Percentiles rank a stretch among this genome's conserved stretches.
phyloP scores from a whole-genome alignment of 2,888 invertebrate species.

The Phaonia tiefii region DNA sequence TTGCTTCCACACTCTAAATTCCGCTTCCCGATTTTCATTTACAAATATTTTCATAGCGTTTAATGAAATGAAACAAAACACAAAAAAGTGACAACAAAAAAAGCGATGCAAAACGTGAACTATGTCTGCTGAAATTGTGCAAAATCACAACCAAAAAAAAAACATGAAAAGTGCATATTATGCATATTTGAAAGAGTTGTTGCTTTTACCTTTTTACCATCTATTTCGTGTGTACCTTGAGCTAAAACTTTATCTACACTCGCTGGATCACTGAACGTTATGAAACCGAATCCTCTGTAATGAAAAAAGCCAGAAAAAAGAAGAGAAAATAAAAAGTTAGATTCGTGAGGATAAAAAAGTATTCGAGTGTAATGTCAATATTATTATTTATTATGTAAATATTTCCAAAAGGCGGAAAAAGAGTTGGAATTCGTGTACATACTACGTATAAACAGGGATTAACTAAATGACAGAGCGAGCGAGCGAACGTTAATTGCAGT shows the following conservation, averaged over 20 bases:
- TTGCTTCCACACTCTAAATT: background rate
- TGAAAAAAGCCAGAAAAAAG: slow-evolving; percentile 49
- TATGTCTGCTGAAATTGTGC: slow-evolving; percentile 21
- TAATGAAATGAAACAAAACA: slow-evolving; percentile 13
- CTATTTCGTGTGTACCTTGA: slow-evolving; percentile 98
- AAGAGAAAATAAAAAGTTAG: slow-evolving; percentile 36
- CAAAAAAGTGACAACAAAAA: no score
- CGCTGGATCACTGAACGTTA: slow-evolving; percentile 98
- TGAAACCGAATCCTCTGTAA: slow-evolving; percentile 99
- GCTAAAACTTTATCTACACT: slow-evolving; percentile 99
- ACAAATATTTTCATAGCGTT: slow-evolving; percentile 44
- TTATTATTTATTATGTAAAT: slow-evolving; percentile 53
- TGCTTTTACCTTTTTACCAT: slow-evolving; percentile 97
- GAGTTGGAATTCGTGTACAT: slow-evolving; percentile 1
- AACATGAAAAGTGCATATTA: slow-evolving; percentile 27
- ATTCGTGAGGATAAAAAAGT: slow-evolving; percentile 29
- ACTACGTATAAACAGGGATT: slow-evolving; percentile 36
- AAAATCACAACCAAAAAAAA: slow-evolving; percentile 8
- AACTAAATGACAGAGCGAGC: slow-evolving; percentile 41
- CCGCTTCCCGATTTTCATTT: slow-evolving; percentile 26
- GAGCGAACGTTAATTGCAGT: slow-evolving; percentile 37
- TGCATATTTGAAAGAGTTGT: slow-evolving; percentile 42
- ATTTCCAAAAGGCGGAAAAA: slow-evolving; percentile 24
- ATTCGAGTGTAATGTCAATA: slow-evolving; percentile 53
- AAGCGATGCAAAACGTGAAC: background rate